Conservation (phyloP, 2,113 vertebrate genomes). For the Cichladusa arquata region DNA sequence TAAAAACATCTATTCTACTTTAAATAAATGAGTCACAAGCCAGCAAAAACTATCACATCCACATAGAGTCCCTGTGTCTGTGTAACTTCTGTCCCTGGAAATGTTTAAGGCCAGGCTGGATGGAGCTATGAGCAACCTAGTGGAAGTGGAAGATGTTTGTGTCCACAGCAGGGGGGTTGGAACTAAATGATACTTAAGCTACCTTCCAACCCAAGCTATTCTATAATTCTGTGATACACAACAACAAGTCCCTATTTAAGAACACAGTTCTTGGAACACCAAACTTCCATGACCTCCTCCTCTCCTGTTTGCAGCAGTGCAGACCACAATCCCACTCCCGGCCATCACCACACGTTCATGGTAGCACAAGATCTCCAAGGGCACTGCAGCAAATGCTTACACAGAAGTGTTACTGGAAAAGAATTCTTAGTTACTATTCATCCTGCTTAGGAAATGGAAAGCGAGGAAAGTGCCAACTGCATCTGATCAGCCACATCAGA, state of each 20-base stretch:
- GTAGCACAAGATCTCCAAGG: not conserved
- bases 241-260: not conserved
- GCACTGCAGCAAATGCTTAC: not conserved
- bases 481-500: conserved; percentile 9
- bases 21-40: not conserved
- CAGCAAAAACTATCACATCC: not conserved
- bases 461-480: accelerated
- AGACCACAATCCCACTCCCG: not conserved
- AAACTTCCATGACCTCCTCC: not conserved
- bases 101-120: not conserved
- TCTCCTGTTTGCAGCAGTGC: not conserved
- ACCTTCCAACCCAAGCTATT: not conserved
- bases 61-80: not conserved
- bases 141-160: not conserved
- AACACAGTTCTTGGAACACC: not conserved
- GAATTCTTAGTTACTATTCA: conserved; percentile 4
- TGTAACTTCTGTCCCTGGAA: not conserved
- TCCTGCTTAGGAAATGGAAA: not conserved
- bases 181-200: not conserved
- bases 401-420: not conserved
- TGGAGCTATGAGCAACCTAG: not conserved
- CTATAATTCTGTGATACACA: not conserved
- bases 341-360: not conserved
- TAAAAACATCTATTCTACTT: not conserved
- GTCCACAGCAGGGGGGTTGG: not conserved